These are phyloP conservation scores for Euwallacea fornicatus DNA, from an alignment of 1,140 invertebrate genomes.

Conservation along the genomic window DNA sequence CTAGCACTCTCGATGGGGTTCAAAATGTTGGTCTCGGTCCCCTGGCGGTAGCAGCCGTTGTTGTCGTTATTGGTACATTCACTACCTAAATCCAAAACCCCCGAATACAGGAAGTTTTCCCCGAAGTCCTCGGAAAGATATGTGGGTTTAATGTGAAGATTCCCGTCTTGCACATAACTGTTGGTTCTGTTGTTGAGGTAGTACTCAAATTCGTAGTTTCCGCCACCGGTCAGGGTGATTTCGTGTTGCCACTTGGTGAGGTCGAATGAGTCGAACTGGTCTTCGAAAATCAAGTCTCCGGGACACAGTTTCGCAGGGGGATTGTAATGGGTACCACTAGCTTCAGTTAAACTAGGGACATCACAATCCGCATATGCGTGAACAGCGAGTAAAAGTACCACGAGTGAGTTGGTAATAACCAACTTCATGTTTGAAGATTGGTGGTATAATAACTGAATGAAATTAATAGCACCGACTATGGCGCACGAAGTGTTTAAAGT, in stretches of 20 bases:
- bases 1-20: conserved; percentile 69
- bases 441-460: too few relatives aligned
- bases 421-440: background rate
- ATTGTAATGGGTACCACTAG: conserved; percentile 43
- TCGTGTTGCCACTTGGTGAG: conserved; percentile 68
- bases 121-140: conserved; percentile 63
- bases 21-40: conserved; percentile 55
- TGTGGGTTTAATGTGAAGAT: conserved; percentile 63
- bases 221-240: conserved; percentile 65
- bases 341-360: conserved; percentile 53
- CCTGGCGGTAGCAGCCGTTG: conserved; percentile 57
- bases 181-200: conserved; percentile 68
- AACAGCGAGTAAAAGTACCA: background rate
- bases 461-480: too few relatives aligned
- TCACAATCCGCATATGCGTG: background rate
- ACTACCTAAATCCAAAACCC: conserved; percentile 59
- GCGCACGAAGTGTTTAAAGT: too few relatives aligned
- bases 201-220: conserved; percentile 74
- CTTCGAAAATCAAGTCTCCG: conserved; percentile 65
- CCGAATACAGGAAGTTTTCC: conserved; percentile 59
- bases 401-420: background rate
- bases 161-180: conserved; percentile 61
- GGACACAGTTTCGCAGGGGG: conserved; percentile 51
- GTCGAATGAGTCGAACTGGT: conserved; percentile 65
- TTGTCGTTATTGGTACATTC: conserved; percentile 62